These are phyloP conservation scores for Drepana falcataria DNA, from an alignment of 2,888 invertebrate genomes.

Conservation along the genomic window DNA sequence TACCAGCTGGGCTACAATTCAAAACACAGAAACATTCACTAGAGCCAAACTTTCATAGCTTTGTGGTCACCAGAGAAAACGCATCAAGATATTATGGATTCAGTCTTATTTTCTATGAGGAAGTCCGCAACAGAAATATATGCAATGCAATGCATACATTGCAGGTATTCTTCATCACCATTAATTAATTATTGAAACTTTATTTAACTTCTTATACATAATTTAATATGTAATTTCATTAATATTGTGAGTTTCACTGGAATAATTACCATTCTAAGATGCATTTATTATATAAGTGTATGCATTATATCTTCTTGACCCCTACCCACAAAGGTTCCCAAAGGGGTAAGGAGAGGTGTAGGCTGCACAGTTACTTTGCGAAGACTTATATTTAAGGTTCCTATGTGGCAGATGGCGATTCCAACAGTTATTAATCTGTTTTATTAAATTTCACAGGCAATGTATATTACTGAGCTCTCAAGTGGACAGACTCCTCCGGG, in stretches of 20 bases:
- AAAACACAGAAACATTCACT: slow-evolving; percentile 94
- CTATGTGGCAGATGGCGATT: no score
- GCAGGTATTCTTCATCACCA: slow-evolving; percentile 77
- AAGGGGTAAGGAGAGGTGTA: no score
- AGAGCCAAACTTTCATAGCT: slow-evolving; percentile 95
- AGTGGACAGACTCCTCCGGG: slow-evolving; percentile 86
- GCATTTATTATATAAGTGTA: no score
- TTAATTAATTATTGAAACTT: no score
- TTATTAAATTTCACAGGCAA: slow-evolving; percentile 78
- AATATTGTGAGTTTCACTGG: background rate
- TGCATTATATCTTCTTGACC: no score
- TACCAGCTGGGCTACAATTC: slow-evolving; percentile 96
- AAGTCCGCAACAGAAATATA: slow-evolving; percentile 94
- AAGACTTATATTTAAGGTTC: background rate
- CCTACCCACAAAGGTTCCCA: no score
- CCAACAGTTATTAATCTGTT: no score
- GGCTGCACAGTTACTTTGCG: background rate
- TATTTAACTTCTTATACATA: no score
- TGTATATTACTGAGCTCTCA: slow-evolving; percentile 93
- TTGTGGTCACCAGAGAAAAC: slow-evolving; percentile 98
- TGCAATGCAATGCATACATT: slow-evolving; percentile 97
- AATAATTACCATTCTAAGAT: background rate
- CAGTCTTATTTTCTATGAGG: slow-evolving; percentile 97
- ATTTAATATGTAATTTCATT: no score
- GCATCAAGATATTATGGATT: slow-evolving; percentile 96